Base-by-base conservation (phyloP, 2,113 vertebrate species). In the Cryptomyrus ogoouensis region DNA sequence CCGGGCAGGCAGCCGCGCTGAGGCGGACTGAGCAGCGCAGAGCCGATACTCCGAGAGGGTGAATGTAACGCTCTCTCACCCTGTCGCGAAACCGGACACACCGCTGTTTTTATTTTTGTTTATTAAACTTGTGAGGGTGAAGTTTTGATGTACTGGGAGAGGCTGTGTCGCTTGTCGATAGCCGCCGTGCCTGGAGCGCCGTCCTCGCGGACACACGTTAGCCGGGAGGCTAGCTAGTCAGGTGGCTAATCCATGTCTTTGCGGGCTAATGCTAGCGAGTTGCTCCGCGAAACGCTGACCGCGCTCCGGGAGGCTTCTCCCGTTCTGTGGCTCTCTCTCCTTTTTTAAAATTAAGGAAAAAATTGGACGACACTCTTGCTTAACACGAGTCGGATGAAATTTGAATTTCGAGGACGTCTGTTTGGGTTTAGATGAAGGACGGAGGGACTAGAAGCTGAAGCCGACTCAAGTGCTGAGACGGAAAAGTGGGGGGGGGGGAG, bases 311-410 rank as follows among this genome's bases (percentile, higher is more conserved):
- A 12, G 70, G 9, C 7, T 83, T 47, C n/a, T 83, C 19, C 13
- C n/a, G 15, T n/a, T 56, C 39, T 5, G 66, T 12, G 31, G 15
- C 7, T 6, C 24, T 24, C 7, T n/a, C n/a, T 62, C n/a, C 9
- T 88, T 88, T 42, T 66, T 87, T 87, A 31, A 15, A 27, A 70
- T 31, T 31, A 70, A 70, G n/a, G 1, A 27, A 27, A 13, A 19
- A 35, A 50, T 50, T 13, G 44, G 83, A 27, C 47, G 15, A 1
- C 10, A 10, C 19, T 88, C n/a, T 58, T 58, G 87, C 50, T 8
- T 56, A 44, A 58, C 3, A 88, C 35, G 27, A 58, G n/a, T 46
- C 87, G 87, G 56, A 88, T 88, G 87, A 42, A 66, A 87, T 87
- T 56, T 19, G 87, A 88, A 44, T 88, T 88, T 44, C 87, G 87